These are phyloP conservation scores for Lophius americanus DNA, from an alignment of 2,797 vertebrate species.

Conservation along the genomic window DNA sequence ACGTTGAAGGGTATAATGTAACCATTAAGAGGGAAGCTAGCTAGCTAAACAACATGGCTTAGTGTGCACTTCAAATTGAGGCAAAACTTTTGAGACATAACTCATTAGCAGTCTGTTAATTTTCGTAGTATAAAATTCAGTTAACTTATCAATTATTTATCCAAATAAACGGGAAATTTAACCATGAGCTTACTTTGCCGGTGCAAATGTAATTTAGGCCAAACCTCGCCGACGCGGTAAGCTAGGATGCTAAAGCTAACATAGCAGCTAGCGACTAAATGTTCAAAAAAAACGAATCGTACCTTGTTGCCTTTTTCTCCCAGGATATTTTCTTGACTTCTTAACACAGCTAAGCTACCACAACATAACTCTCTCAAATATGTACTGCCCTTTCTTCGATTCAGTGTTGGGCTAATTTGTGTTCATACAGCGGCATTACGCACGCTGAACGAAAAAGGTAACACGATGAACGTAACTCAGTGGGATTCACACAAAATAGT, in stretches of 20 bases:
- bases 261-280: conserved; percentile 12
- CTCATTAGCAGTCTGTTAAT: rapidly evolving
- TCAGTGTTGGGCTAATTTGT: conserved; percentile 11
- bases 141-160: rapidly evolving
- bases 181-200: no score
- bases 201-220: conserved; percentile 12
- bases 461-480: conserved; percentile 58
- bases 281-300: conserved; percentile 2
- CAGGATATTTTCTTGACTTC: neutral
- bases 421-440: conserved; percentile 43
- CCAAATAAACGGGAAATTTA: no score
- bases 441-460: conserved; percentile 51
- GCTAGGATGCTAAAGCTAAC: conserved; percentile 53
- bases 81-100: rapidly evolving
- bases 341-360: conserved; percentile 23
- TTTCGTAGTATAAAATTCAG: rapidly evolving
- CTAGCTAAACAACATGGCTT: conserved; percentile 53
- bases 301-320: conserved; percentile 50
- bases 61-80: neutral
- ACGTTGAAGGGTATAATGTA: no score
- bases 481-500: conserved; percentile 40
- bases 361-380: conserved; percentile 48
- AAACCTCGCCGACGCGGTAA: conserved; percentile 25
- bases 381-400: conserved; percentile 12
- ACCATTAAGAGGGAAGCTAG: no score